Percentiles rank a stretch among this genome's conserved stretches.
These are phyloP conservation scores for Campoplex capitator DNA, from an alignment of 2,888 invertebrate species.

Conservation along the genomic window DNA sequence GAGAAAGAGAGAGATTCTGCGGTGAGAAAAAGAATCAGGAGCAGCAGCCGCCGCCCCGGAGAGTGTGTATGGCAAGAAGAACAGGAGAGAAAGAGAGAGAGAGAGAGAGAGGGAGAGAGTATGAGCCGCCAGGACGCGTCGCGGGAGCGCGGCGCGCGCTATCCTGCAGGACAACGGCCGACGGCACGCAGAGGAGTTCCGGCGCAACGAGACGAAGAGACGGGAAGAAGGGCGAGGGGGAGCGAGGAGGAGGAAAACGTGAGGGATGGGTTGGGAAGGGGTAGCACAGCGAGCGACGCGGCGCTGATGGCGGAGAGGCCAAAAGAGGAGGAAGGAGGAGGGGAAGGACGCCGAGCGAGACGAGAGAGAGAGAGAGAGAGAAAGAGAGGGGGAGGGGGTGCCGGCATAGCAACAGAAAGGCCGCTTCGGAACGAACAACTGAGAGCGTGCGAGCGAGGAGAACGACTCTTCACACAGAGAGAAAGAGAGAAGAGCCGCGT, in stretches of 20 bases:
- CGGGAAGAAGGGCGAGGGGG: conserved; percentile 63
- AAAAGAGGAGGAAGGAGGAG: conserved; percentile 65
- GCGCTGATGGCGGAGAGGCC: conserved; percentile 58
- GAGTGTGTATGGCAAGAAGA: conserved; percentile 38
- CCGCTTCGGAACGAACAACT: conserved; percentile 81
- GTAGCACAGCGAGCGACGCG: conserved; percentile 65
- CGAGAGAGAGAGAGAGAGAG: conserved; percentile 56
- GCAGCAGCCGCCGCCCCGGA: conserved; percentile 67
- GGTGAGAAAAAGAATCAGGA: conserved; percentile 62
- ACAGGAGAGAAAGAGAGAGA: conserved; percentile 39
- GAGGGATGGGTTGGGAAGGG: conserved; percentile 61
- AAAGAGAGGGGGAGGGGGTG: conserved; percentile 73
- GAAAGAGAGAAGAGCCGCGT: conserved; percentile 37
- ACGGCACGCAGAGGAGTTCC: conserved; percentile 68
- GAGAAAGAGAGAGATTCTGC: conserved; percentile 33
- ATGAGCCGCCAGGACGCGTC: conserved; percentile 60
- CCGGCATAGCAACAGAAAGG: conserved; percentile 84
- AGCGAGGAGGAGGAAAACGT: conserved; percentile 60
- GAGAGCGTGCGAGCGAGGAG: conserved; percentile 70
- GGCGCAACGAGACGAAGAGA: conserved; percentile 54
- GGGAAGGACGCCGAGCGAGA: conserved; percentile 69
- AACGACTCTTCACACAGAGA: conserved; percentile 65
- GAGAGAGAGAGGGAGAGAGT: conserved; percentile 42
- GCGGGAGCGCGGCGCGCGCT: conserved; percentile 69
- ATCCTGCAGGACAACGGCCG: conserved; percentile 79